phyloP scores from a whole-genome alignment of 2,113 vertebrate species.

The Elephas maximus region DNA sequence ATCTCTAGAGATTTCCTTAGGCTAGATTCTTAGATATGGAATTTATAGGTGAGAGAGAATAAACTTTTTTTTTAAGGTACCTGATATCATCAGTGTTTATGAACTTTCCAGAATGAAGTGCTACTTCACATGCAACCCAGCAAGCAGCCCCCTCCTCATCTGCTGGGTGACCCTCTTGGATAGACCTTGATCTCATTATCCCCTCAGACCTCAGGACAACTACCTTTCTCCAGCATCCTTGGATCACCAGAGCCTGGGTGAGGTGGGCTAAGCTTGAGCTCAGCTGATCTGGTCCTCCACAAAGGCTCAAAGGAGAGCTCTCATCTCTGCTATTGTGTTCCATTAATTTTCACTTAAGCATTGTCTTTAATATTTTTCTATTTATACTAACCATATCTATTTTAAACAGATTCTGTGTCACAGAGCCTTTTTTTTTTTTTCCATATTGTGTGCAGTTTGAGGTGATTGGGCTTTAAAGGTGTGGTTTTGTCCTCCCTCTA shows the following conservation, averaged over 20 bases:
- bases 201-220: not conserved
- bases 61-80: not conserved
- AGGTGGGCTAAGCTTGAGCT: not conserved
- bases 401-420: not conserved
- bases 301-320: not conserved
- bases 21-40: not conserved
- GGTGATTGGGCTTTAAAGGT: not conserved
- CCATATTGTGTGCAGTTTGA: not conserved
- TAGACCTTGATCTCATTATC: no score
- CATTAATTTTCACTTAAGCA: not conserved
- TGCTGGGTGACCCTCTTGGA: not conserved
- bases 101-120: not conserved
- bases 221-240: not conserved
- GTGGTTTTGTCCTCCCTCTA: not conserved
- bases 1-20: not conserved
- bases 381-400: not conserved
- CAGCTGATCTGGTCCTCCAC: not conserved
- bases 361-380: not conserved
- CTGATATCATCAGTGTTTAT: not conserved
- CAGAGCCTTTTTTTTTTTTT: not conserved
- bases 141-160: not conserved
- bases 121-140: not conserved
- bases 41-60: not conserved
- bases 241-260: not conserved
- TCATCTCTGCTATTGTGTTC: not conserved